Conservation (phyloP, 2,797 vertebrate species). For the Merluccius polli region DNA sequence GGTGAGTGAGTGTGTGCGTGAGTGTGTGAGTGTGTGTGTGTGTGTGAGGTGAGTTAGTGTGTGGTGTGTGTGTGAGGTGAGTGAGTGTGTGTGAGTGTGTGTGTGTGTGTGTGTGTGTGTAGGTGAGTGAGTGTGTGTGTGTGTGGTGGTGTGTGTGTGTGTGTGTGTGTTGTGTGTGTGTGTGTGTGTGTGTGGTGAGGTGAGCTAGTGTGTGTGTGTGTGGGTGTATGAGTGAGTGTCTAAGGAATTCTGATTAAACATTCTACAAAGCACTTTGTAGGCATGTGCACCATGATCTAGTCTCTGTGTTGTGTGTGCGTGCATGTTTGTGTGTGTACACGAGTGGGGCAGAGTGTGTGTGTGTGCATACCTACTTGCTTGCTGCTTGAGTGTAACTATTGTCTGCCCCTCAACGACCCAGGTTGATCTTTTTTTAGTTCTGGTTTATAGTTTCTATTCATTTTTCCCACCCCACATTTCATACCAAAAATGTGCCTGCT, state of each 20-base stretch:
- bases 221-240: too few species aligned
- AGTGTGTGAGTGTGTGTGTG: too few species aligned
- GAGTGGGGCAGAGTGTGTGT: neutral
- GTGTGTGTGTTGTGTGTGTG: too few species aligned
- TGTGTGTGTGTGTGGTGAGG: too few species aligned
- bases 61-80: too few species aligned
- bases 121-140: too few species aligned
- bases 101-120: too few species aligned
- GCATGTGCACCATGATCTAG: neutral
- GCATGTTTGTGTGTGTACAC: conserved; percentile 24
- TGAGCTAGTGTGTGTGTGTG: too few species aligned
- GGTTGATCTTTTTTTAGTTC: neutral
- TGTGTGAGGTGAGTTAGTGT: too few species aligned
- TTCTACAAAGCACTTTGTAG: neutral
- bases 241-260: neutral
- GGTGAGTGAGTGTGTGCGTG: too few species aligned
- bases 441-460: conserved; percentile 13
- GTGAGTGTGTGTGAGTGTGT: too few species aligned
- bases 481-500: conserved; percentile 40
- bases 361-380: neutral
- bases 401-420: neutral
- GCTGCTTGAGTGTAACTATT: neutral
- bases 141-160: too few species aligned
- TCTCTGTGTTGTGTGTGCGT: neutral
- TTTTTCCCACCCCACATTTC: conserved; percentile 34